Conservation (phyloP, 2,113 vertebrate genomes). For the Phrynocephalus versicolor region DNA sequence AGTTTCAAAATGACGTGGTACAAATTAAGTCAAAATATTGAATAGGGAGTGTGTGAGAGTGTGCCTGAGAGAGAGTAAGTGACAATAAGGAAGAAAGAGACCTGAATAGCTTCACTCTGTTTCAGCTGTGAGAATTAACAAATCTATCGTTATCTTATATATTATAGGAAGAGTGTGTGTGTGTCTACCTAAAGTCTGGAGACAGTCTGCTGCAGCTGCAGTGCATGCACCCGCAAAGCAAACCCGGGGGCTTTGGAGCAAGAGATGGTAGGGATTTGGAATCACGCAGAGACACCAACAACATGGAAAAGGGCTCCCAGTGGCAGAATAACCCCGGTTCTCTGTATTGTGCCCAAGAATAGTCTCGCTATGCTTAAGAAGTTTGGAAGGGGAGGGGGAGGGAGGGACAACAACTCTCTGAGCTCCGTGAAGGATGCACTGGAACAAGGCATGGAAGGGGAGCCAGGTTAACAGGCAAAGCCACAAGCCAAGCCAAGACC, state of each 20-base stretch:
- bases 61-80: too few relatives aligned
- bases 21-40: not conserved
- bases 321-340: not conserved
- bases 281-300: not conserved
- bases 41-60: not conserved
- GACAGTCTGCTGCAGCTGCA: not conserved
- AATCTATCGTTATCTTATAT: not conserved
- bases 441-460: not conserved
- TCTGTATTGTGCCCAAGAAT: not conserved
- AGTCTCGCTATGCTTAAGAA: too few relatives aligned
- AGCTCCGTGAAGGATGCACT: not conserved
- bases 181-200: not conserved
- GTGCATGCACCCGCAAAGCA: not conserved
- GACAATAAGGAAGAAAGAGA: too few relatives aligned
- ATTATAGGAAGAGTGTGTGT: not conserved
- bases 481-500: not conserved
- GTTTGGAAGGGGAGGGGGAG: too few relatives aligned
- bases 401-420: too few relatives aligned
- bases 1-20: not conserved
- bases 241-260: not conserved
- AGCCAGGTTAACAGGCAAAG: not conserved
- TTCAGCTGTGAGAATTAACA: too few relatives aligned
- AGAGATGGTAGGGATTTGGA: not conserved
- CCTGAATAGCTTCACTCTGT: too few relatives aligned
- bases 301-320: too few relatives aligned